Base-by-base conservation (phyloP, 2,113 vertebrate species). In the Gavia stellata region DNA sequence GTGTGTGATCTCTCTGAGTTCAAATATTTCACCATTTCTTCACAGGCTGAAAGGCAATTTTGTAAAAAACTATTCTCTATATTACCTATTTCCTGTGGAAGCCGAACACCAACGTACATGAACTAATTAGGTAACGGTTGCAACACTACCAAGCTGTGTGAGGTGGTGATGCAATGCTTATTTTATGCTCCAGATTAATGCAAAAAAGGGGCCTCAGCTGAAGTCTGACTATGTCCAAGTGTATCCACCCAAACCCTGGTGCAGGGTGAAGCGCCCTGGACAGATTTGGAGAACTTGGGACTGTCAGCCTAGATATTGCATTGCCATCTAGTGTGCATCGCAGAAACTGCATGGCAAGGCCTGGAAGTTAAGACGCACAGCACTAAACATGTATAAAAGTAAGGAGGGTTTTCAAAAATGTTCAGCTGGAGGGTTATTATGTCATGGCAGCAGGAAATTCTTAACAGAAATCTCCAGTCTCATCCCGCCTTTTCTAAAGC, bases 351-450 rank as follows among this genome's bases (percentile, higher is more conserved):
- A 7, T 2, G 28, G 8, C 1, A 1, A 59, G 25, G 28, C 8
- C 2, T 6, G 36, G 13, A n/a, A 31, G 29, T 2, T 33, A 6
- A 53, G 40, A 20, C 29, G 34, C 9, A 9, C 29, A 14, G n/a
- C 21, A 3, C 4, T 17, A 18, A 38, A 55, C 2, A 3, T 2
- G 2, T 5, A 5, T 20, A 7, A 53, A 70, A 47, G 7, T 7
- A 36, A 21, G 10, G 6, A 50, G 45, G 28, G 6, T 7, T 28
- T 50, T 74, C 34, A 75, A 34, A 71, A 80, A 55, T 18, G 14
- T n/a, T 34, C 0, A 0, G 0, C 5, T 58, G 31, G 6, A 67
- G 0, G 0, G 17, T 29, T 34, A 17, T n/a, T 40, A 17, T 29
- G 47, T 24, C 47, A 10, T 3, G 7, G 15, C 45, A 78, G 29